Conservation (phyloP, 2,113 vertebrate species). For the Ameiurus melas region DNA sequence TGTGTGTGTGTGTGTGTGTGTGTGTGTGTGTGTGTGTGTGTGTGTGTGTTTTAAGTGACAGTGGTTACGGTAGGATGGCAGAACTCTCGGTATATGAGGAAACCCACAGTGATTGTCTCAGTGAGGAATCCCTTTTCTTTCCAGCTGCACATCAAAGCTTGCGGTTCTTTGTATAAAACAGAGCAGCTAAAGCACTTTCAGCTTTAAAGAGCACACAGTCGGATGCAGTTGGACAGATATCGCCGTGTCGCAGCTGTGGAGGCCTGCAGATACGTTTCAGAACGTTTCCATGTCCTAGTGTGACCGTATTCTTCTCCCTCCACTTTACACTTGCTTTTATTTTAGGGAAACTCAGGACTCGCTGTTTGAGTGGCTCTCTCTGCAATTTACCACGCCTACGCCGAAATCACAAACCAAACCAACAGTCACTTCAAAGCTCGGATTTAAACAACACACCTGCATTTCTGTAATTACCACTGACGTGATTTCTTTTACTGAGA, state of each 20-base stretch:
- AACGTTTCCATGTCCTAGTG: not conserved
- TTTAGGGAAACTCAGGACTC: constrained; percentile 20
- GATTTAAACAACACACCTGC: not conserved
- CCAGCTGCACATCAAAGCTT: constrained; percentile 70
- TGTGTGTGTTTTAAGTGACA: not conserved
- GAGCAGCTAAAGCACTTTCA: constrained; percentile 64
- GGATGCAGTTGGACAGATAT: constrained; percentile 8
- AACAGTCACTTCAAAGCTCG: constrained; percentile 5
- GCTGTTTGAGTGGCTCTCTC: constrained; percentile 23
- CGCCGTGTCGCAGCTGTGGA: not conserved
- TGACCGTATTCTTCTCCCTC: not conserved
- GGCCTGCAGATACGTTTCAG: constrained; percentile 29
- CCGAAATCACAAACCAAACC: constrained; percentile 41
- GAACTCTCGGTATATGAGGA: not conserved
- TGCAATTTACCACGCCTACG: constrained; percentile 32
- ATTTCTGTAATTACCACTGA: not conserved
- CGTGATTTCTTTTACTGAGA: not conserved
- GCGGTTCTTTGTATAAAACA: constrained; percentile 59
- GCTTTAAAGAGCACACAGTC: constrained; percentile 51
- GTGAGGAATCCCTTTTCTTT: constrained; percentile 60
- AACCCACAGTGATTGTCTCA: constrained; percentile 54
- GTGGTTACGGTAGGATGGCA: not conserved
- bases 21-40: not conserved
- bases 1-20: not conserved
- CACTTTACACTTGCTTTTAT: constrained; percentile 1